A percentile compares a stretch with the other conserved stretches of the same genome.
Evolutionary conservation across 2,888 invertebrate genomes (phyloP).

Genomic region (Troides oblongomaculatus): DNA sequence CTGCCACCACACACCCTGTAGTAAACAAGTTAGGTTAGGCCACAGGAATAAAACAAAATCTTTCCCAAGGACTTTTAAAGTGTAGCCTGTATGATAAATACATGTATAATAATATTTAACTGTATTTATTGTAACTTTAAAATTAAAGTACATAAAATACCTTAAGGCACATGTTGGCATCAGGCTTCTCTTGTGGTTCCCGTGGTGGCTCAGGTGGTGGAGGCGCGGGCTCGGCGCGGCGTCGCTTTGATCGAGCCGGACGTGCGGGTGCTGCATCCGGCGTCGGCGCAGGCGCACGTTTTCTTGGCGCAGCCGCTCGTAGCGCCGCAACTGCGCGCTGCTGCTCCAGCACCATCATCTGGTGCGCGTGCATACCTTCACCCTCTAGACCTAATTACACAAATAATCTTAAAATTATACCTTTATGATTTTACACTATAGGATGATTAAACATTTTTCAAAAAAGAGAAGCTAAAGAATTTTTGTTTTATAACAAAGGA

Average conservation of each 20-base stretch:
- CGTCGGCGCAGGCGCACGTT: slow-evolving; percentile 33
- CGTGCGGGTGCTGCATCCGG: slow-evolving; percentile 50
- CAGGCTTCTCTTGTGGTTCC: slow-evolving; percentile 87
- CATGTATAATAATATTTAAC: not conserved
- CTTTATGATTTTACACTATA: no score
- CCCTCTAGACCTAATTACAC: slow-evolving; percentile 66
- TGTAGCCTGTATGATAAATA: no score
- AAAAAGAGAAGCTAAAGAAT: no score
- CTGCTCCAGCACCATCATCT: slow-evolving; percentile 80
- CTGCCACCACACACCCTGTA: no score
- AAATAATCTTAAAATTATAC: no score
- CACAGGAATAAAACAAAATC: no score
- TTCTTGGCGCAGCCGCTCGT: slow-evolving; percentile 41
- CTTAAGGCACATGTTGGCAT: slow-evolving; percentile 92
- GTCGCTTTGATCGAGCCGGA: slow-evolving; percentile 41
- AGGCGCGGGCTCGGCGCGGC: slow-evolving; percentile 61
- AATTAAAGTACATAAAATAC: slow-evolving; percentile 69
- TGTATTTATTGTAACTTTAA: not conserved
- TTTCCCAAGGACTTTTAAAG: no score
- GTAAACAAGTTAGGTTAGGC: no score
- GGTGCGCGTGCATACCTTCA: slow-evolving; percentile 79
- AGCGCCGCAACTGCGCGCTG: slow-evolving; percentile 75
- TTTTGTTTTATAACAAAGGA: no score
- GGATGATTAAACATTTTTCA: no score
- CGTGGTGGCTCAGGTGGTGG: slow-evolving; percentile 67